A percentile compares a stretch with the other conserved stretches of the same genome.
These are phyloP conservation scores for Limnephilus lunatus DNA, from an alignment of 2,888 invertebrate genomes.

Conservation along the genomic window DNA sequence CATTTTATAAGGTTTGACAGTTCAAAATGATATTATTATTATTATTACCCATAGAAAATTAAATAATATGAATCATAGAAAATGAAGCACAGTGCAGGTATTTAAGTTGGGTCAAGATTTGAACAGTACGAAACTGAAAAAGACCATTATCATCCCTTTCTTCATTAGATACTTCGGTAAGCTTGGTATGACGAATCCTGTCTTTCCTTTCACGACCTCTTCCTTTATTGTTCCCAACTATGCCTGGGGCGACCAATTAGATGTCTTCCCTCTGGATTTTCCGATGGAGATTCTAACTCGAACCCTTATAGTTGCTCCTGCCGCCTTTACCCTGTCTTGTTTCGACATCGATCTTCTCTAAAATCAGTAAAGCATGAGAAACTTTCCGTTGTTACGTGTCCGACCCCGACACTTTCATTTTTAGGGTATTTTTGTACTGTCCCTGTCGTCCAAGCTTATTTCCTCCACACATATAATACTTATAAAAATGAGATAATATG, in stretches of 20 bases:
- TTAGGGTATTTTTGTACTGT: not conserved
- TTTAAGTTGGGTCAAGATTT: not conserved
- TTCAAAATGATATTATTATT: not conserved
- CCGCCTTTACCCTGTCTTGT: no score
- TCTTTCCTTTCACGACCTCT: no score
- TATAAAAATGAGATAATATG: not conserved
- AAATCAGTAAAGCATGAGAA: no score
- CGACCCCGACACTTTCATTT: not conserved
- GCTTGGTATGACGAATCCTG: no score
- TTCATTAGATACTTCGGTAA: not conserved
- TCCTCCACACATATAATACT: not conserved
- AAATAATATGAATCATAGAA: not conserved
- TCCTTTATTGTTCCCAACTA: no score
- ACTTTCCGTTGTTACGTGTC: no score
- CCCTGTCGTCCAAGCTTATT: not conserved
- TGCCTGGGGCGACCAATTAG: no score
- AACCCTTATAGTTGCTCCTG: no score
- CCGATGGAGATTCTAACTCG: no score
- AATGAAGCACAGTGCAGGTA: not conserved
- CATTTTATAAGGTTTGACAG: not conserved
- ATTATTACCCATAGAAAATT: not conserved
- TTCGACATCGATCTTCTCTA: no score
- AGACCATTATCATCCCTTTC: not conserved
- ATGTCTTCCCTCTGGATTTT: no score
- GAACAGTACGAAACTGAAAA: not conserved